Conservation (phyloP, 2,797 vertebrate species). For the Pogoniulus pusillus region DNA sequence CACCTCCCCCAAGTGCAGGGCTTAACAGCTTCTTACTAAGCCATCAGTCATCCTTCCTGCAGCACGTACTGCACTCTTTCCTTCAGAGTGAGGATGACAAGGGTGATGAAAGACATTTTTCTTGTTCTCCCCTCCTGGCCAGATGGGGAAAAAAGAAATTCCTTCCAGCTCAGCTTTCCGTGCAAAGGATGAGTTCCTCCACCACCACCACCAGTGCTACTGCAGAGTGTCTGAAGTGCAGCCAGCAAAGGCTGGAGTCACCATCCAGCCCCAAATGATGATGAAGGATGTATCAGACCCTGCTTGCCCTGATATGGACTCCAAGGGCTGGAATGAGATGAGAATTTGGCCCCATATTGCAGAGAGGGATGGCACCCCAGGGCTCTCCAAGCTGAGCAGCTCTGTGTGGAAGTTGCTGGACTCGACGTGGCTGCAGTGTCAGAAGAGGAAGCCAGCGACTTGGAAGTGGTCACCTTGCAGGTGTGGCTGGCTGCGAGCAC, state of each 20-base stretch:
- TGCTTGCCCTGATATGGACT: neutral
- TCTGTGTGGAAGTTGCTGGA: neutral
- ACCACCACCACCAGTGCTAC: neutral
- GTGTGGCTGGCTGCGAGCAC: neutral
- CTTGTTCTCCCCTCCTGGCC: neutral
- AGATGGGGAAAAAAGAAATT: neutral
- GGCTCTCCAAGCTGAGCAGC: neutral
- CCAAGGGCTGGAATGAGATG: neutral
- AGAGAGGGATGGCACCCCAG: neutral
- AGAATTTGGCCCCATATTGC: neutral
- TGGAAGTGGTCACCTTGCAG: neutral
- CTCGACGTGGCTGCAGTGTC: neutral
- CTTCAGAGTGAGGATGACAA: neutral
- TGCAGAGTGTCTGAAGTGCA: neutral
- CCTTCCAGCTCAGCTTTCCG: slow-evolving; percentile 8
- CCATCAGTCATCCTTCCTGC: neutral
- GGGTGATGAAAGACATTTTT: slow-evolving; percentile 44
- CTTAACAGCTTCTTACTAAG: neutral
- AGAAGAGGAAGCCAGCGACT: neutral
- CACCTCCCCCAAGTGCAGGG: neutral
- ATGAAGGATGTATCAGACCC: neutral
- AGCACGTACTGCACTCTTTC: neutral
- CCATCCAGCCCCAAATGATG: neutral
- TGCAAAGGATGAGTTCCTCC: neutral
- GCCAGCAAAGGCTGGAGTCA: neutral